Conservation (phyloP, 2,113 vertebrate species). For the Mobula birostris region DNA sequence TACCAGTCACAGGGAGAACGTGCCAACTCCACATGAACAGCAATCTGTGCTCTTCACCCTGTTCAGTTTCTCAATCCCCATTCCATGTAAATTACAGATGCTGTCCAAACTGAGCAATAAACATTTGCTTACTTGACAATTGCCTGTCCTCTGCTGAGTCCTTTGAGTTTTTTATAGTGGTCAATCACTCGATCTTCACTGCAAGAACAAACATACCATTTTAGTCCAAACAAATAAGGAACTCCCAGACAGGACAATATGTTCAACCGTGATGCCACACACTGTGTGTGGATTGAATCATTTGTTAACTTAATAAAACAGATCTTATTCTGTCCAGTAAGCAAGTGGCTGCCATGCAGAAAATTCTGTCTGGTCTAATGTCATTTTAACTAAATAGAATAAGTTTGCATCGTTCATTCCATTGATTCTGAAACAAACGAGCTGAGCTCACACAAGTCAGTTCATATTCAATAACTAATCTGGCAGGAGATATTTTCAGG, state of each 20-base stretch:
- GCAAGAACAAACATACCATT: constrained; percentile 50
- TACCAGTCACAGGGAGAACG: no score
- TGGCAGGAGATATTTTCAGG: not conserved
- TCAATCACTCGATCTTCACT: constrained; percentile 90
- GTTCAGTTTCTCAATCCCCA: not conserved
- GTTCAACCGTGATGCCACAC: not conserved
- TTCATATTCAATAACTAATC: constrained; percentile 46
- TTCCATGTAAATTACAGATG: not conserved
- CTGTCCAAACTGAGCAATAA: not conserved
- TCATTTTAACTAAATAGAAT: constrained; percentile 43
- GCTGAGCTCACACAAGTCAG: constrained; percentile 39
- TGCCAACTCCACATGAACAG: no score
- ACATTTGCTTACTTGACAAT: constrained; percentile 83
- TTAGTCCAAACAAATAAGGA: constrained; percentile 39
- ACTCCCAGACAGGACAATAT: not conserved
- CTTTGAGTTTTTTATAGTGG: constrained; percentile 81
- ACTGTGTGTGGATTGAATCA: not conserved
- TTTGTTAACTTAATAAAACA: constrained; percentile 21
- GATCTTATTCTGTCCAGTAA: constrained; percentile 39
- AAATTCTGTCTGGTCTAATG: constrained; percentile 54
- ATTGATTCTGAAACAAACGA: constrained; percentile 40
- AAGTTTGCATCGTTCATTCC: constrained; percentile 39
- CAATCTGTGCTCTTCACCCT: not conserved
- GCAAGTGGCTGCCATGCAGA: constrained; percentile 51
- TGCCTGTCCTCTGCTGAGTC: constrained; percentile 85